phyloP scores from a whole-genome alignment of 2,888 invertebrate species.

The Erebia ligea region DNA sequence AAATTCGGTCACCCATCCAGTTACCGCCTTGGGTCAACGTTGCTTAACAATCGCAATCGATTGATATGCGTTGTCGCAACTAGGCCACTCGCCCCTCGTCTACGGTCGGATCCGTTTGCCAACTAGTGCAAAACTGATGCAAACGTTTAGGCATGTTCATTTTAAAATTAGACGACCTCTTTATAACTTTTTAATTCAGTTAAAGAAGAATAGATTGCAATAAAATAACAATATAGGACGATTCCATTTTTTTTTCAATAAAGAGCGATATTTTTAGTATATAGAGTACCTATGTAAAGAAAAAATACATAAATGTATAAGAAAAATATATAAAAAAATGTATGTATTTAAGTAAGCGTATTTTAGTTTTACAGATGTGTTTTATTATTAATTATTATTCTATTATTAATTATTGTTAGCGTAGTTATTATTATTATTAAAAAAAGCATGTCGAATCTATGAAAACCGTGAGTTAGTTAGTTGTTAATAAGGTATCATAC shows the following conservation, averaged over 20 bases:
- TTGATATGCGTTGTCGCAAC: no score
- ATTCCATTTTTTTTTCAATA: constrained; percentile 27
- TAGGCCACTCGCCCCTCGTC: no score
- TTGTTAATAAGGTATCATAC: neutral
- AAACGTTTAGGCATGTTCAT: no score
- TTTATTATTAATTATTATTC: neutral
- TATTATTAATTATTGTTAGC: neutral
- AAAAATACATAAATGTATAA: constrained; percentile 26
- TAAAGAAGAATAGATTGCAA: neutral
- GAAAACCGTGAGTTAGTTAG: constrained; percentile 50
- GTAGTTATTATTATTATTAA: constrained; percentile 20
- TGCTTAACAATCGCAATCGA: no score
- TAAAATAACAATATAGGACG: neutral
- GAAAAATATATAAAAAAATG: constrained; percentile 31
- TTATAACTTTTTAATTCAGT: no score
- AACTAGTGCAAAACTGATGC: no score
- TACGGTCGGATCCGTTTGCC: no score
- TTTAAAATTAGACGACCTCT: neutral
- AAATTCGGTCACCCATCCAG: no score
- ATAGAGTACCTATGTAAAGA: constrained; percentile 26
- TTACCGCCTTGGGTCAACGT: no score
- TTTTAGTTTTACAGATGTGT: constrained; percentile 20
- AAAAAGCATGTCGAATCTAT: constrained; percentile 48
- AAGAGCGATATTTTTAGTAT: constrained; percentile 33
- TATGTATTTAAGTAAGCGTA: constrained; percentile 9